Conservation (phyloP, 2,113 vertebrate genomes). For the Dolichallabes microphthalmus region DNA sequence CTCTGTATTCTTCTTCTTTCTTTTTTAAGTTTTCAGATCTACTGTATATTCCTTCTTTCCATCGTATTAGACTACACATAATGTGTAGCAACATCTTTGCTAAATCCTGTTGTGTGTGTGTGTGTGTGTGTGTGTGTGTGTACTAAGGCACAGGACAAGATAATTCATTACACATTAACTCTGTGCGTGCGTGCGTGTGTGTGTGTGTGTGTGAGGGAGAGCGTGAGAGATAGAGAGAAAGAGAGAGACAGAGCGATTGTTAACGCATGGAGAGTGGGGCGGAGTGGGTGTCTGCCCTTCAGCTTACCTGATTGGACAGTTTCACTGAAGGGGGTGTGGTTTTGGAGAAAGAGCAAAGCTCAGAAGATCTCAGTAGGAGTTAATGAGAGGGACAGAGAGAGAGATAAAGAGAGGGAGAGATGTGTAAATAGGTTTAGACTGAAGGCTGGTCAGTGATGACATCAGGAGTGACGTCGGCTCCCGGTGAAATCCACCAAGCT, state of each 20-base stretch:
- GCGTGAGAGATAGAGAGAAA: too few relatives aligned
- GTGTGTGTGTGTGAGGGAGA: background rate
- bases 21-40: background rate
- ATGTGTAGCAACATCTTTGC: background rate
- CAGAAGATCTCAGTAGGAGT: background rate
- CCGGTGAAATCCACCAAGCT: background rate
- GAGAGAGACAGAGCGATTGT: too few relatives aligned
- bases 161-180: slow-evolving; percentile 14
- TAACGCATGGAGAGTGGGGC: slow-evolving; percentile 9
- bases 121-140: background rate
- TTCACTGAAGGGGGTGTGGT: slow-evolving; percentile 49
- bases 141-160: background rate
- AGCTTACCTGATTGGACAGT: slow-evolving; percentile 62
- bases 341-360: slow-evolving; percentile 43
- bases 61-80: background rate
- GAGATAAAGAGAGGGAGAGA: background rate
- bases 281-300: slow-evolving; percentile 48
- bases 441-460: background rate
- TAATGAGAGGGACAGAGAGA: background rate
- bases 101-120: background rate
- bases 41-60: background rate
- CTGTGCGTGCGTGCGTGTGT: background rate
- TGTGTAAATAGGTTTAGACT: background rate
- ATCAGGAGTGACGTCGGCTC: background rate
- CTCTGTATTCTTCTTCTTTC: background rate